Evolutionary conservation across 2,888 invertebrate genomes (phyloP), one percentile per base, ranked within the genome.

Genomic region (Eupithecia pulchellata): DNA sequence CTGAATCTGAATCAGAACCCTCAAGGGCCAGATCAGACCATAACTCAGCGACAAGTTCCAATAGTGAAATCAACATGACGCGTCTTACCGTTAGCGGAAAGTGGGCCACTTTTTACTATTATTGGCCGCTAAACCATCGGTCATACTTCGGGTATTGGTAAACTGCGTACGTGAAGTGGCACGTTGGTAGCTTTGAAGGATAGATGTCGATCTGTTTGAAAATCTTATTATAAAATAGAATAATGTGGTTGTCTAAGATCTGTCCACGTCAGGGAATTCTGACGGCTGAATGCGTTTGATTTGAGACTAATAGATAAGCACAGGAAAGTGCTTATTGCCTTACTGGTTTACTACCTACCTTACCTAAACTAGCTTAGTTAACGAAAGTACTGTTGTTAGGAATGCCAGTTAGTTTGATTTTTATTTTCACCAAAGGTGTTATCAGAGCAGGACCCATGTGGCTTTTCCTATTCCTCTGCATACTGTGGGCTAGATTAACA

Each of bases 91-190:
- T 92, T 92, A 92, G 78, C 85, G 89, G 91, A 86, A 88, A 89
- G 88, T 91, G 89, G 89, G 89, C 88, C 90, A 92, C 87, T 92
- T 93, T 91, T 91, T 89, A 88, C 85, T 83, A 88, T 86, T 89
- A 89, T 88, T 88, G 86, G 85, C 85, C 80, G 84, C 80, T 86
- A 81, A 82, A 86, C 81, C 81, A 83, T 86, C 84, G 84, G 86
- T 86, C 84, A 86, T 84, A 84, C 82, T 82, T 82, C 69, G 77
- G 75, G 77, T 77, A 75, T 77, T 76, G 74, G 73, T 75, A 70
- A 68, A 69, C 71, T 63, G 70, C 66, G 72, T 71, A 75, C 75
- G 74, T 77, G 73, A 78, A 77, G 69, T 75, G 63, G 78, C 71
- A 25, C 74, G 70, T 13, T 67, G 39, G 52, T 52, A 25, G 25